Evolutionary conservation across 2,888 invertebrate species (phyloP), one percentile per base, ranked within the genome.

Genomic region (Tiliacea citrago): DNA sequence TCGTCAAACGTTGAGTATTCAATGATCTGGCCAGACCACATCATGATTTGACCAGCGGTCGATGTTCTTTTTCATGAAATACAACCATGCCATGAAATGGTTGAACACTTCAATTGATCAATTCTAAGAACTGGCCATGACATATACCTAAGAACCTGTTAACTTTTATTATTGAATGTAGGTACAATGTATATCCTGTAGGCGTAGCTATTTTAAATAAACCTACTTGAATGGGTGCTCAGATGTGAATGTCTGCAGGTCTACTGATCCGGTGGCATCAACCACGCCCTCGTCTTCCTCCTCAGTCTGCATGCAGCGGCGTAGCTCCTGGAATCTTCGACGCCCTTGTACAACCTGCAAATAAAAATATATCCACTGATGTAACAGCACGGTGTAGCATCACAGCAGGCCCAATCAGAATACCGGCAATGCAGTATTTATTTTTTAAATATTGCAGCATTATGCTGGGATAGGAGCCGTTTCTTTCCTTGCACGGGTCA

Each of bases 281-380:
- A 97, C 97, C 58, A 94, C 95, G 88, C 97, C 97, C 45, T 98
- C 98, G 90, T 98, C 98, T 89, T 98, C 98, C 91, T 98, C 98
- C 91, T 98, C 99, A 12, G 98, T 98, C 96, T 98, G 98, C 97
- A 99, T 98, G 90, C 98, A 97, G 92, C 98, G 98, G 70, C 99
- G 97, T 81, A 98, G 95, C 95, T 99, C 98, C 91, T 98, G 98
- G 94, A 99, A 98, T 91, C 98, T 97, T 87, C 97, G 97, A 79
- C 98, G 97, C 70, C 98, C 98, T 90, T 96, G 94, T 85, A 97
- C 97, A 73, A 97, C 97, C 97, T 97, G 84, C 39, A 55, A 75
- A 55, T 29, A 53, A 16, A n/a, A 24, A 35, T 21, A 16, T 35
- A 35, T 47, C 12, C 21, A 73, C 42, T 42, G 74, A 47, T n/a